A percentile compares a stretch with the other conserved stretches of the same genome.
Evolutionary conservation across 2,113 vertebrate species (phyloP).

Genomic region (Rynchops niger): DNA sequence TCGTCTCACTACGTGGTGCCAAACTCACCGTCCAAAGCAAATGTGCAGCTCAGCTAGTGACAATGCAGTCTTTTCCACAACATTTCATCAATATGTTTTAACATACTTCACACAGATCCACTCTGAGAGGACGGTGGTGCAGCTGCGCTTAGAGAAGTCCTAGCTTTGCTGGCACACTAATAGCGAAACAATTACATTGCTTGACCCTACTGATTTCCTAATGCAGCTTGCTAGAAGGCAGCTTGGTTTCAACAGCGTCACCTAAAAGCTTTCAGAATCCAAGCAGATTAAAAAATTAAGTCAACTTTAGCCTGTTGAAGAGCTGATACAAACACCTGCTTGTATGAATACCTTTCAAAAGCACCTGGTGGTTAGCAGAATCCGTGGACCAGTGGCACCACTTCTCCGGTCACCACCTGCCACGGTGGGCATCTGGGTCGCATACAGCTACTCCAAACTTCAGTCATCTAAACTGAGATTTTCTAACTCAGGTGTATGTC

Average conservation of each 20-base stretch:
- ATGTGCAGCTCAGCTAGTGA: background rate
- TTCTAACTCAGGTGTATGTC: background rate
- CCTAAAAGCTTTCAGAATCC: background rate
- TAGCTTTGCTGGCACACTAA: background rate
- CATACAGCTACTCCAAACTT: background rate
- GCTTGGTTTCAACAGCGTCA: background rate
- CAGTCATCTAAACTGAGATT: background rate
- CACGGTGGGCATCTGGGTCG: rapidly evolving
- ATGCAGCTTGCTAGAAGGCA: background rate
- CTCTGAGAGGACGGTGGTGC: background rate
- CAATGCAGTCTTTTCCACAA: slow-evolving; percentile 33
- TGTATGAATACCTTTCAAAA: background rate
- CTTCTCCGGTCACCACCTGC: background rate
- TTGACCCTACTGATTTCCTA: background rate
- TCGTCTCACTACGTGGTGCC: background rate
- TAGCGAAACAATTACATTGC: background rate
- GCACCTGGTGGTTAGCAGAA: background rate
- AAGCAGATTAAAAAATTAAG: background rate
- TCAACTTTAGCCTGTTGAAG: background rate
- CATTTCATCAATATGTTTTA: background rate
- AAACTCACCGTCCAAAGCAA: slow-evolving; percentile 48
- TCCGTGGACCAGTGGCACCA: background rate
- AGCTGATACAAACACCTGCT: background rate
- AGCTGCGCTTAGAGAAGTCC: background rate
- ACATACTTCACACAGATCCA: background rate